Percentiles rank a stretch among this genome's conserved stretches.
These are phyloP conservation scores for Mystacornis crossleyi DNA, from an alignment of 2,113 vertebrate genomes.

Conservation along the genomic window DNA sequence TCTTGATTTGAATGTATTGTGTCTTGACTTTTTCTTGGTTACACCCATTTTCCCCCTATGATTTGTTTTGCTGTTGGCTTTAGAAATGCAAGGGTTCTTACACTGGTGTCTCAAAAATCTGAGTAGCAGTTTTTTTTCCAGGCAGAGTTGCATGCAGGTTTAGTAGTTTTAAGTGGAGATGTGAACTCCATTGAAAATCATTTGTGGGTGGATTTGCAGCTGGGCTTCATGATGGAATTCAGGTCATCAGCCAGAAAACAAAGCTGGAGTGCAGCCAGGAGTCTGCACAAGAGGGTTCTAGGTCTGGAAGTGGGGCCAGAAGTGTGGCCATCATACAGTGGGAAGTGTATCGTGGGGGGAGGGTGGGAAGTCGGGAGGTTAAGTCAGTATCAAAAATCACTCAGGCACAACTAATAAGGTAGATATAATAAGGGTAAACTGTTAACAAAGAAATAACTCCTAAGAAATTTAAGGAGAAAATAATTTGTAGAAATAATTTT, in stretches of 20 bases:
- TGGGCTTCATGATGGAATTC: background rate
- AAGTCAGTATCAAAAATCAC: background rate
- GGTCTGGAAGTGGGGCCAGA: background rate
- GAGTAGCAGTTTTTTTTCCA: background rate
- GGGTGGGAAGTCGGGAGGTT: background rate
- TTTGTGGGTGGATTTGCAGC: background rate
- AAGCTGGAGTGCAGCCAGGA: background rate
- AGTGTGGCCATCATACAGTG: background rate
- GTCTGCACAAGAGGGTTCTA: background rate
- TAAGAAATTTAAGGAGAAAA: background rate
- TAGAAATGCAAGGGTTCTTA: background rate
- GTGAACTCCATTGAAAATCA: background rate
- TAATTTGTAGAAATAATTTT: background rate
- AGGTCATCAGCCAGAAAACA: background rate
- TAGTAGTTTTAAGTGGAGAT: background rate
- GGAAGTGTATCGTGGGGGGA: background rate
- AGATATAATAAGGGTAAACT: background rate
- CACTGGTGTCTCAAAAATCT: background rate
- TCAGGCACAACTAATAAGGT: background rate
- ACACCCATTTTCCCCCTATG: accelerated
- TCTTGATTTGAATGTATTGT: background rate
- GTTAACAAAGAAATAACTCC: background rate
- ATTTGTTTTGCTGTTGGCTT: background rate
- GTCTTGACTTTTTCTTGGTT: background rate
- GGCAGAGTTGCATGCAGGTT: background rate